phyloP scores from a whole-genome alignment of 1,140 invertebrate species.

The Mercenaria mercenaria region DNA sequence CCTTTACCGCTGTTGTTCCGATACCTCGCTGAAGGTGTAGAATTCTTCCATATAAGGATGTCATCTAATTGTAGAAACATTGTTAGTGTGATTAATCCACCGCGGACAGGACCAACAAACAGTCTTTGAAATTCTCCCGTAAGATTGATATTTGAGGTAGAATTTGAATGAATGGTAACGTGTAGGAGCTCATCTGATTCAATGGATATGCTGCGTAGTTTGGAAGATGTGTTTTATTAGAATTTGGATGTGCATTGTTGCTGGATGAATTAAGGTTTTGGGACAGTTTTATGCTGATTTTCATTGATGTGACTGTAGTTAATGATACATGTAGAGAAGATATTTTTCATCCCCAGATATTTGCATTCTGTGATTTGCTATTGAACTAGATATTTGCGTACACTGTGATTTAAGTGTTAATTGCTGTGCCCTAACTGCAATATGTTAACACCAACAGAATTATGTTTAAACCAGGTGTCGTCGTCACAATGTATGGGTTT shows the following conservation, averaged over 20 bases:
- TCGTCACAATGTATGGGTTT: background rate
- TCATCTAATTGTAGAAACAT: background rate
- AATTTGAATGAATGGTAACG: background rate
- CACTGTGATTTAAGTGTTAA: background rate
- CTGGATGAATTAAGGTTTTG: background rate
- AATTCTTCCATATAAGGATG: too few relatives aligned
- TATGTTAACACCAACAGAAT: background rate
- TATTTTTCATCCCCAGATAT: too few relatives aligned
- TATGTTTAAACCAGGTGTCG: too few relatives aligned
- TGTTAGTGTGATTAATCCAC: background rate
- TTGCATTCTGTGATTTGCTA: too few relatives aligned
- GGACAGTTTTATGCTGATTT: background rate
- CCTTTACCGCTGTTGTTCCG: too few relatives aligned
- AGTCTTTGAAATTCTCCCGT: background rate
- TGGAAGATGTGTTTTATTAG: background rate
- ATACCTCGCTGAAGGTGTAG: too few relatives aligned
- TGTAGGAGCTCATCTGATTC: background rate
- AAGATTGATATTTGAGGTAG: background rate
- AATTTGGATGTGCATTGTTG: background rate
- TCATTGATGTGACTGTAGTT: too few relatives aligned
- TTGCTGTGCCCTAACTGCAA: background rate
- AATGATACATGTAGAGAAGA: too few relatives aligned
- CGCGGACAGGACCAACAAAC: background rate
- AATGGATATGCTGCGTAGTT: background rate
- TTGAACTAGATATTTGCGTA: too few relatives aligned